Evolutionary conservation across 2,113 vertebrate genomes (phyloP).

Genomic region (Paramormyrops kingsleyae): DNA sequence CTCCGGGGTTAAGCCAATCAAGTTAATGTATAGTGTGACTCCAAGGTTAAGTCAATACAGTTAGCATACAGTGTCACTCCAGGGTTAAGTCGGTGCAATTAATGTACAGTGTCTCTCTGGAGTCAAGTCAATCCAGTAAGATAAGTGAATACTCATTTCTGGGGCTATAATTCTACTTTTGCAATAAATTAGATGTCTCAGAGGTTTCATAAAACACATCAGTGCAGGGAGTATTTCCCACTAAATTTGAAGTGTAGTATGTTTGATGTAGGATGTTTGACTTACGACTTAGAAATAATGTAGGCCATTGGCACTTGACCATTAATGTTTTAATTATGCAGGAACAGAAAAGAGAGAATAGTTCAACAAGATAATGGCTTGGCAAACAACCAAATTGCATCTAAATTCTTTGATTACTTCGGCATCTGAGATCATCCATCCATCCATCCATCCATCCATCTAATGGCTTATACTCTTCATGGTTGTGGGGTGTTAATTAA

Average conservation of each 20-base stretch:
- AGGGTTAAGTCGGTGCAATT: neutral
- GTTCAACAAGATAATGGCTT: neutral
- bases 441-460: neutral
- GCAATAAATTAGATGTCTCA: neutral
- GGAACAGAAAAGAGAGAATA: neutral
- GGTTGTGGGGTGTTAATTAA: too few species aligned
- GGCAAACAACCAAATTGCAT: neutral
- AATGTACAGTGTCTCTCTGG: neutral
- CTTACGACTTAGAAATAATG: neutral
- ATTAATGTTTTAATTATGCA: neutral
- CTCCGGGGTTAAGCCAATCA: neutral
- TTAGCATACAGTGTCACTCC: neutral
- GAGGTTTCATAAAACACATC: neutral
- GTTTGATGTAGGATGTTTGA: neutral
- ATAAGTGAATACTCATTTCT: neutral
- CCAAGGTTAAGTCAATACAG: neutral
- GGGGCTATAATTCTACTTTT: neutral
- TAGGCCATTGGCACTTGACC: neutral
- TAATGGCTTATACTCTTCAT: too few species aligned
- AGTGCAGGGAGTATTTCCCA: neutral
- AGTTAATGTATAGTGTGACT: neutral
- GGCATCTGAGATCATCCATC: neutral
- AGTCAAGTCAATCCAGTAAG: neutral
- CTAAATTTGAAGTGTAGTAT: neutral
- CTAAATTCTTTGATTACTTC: neutral